These are phyloP conservation scores for Epinotia demarniana DNA, from an alignment of 2,888 invertebrate genomes.

Conservation along the genomic window DNA sequence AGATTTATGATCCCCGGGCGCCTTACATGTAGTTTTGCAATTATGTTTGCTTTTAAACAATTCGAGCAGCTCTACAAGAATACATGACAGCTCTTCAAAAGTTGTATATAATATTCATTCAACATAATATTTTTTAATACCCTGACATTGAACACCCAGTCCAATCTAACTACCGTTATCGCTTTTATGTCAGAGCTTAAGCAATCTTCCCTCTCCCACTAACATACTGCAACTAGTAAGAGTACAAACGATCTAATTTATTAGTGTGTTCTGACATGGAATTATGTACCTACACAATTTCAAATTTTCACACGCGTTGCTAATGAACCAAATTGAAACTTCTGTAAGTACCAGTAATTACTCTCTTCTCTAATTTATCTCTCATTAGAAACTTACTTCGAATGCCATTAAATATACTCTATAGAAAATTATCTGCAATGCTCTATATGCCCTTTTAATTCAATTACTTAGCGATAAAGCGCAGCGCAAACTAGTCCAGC, in stretches of 20 bases:
- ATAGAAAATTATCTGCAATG: constrained; percentile 19
- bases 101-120: background rate
- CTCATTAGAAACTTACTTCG: background rate
- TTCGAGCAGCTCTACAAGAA: background rate
- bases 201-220: too few species aligned
- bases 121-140: too few species aligned
- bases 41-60: background rate
- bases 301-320: background rate
- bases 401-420: constrained; percentile 2
- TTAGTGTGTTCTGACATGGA: background rate
- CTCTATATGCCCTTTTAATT: constrained; percentile 28
- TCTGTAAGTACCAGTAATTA: background rate
- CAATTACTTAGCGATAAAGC: constrained; percentile 31
- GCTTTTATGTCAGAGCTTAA: too few species aligned
- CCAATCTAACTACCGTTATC: too few species aligned
- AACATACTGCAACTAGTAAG: too few species aligned
- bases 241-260: background rate
- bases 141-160: too few species aligned
- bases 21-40: background rate
- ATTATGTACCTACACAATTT: background rate
- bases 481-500: constrained; percentile 26
- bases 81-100: background rate
- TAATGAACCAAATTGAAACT: background rate
- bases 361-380: background rate
- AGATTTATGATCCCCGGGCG: constrained; percentile 13